Conservation (phyloP, 2,797 vertebrate species). For the Apogon talboti region DNA sequence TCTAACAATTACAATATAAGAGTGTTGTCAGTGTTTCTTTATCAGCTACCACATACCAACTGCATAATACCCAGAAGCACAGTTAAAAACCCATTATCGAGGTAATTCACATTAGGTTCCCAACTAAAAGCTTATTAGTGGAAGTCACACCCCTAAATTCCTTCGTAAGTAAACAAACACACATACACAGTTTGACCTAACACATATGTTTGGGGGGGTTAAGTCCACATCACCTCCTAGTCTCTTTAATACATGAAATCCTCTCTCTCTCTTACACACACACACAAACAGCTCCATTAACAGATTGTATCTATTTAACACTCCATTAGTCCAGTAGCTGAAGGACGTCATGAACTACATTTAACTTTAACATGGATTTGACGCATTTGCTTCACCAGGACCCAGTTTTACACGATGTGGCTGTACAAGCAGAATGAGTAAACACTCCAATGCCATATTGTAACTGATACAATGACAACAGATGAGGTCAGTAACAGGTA, state of each 20-base stretch:
- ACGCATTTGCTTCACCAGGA: neutral
- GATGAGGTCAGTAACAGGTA: neutral
- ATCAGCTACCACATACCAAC: constrained; percentile 14
- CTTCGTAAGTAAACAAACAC: constrained; percentile 36
- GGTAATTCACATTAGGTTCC: constrained; percentile 42
- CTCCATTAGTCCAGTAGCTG: constrained; percentile 20
- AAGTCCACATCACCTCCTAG: constrained; percentile 54
- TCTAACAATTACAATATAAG: constrained; percentile 29
- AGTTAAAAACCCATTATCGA: constrained; percentile 44
- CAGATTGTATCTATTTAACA: constrained; percentile 36
- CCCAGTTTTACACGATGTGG: neutral
- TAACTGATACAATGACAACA: neutral
- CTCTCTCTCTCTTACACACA: constrained; percentile 44
- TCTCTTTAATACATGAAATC: constrained; percentile 51
- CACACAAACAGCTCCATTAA: constrained; percentile 33
- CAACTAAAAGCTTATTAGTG: constrained; percentile 55
- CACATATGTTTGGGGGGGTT: constrained; percentile 72
- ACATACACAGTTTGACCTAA: constrained; percentile 27
- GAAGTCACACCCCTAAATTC: constrained; percentile 32
- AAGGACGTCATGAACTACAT: constrained; percentile 7
- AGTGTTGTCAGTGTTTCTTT: constrained; percentile 15
- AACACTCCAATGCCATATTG: neutral
- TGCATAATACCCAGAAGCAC: constrained; percentile 7
- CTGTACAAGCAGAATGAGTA: neutral
- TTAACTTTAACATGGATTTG: constrained; percentile 1